Evolutionary conservation across 2,797 vertebrate genomes (phyloP).

Genomic region (Ctenochaetus hawaiiensis): DNA sequence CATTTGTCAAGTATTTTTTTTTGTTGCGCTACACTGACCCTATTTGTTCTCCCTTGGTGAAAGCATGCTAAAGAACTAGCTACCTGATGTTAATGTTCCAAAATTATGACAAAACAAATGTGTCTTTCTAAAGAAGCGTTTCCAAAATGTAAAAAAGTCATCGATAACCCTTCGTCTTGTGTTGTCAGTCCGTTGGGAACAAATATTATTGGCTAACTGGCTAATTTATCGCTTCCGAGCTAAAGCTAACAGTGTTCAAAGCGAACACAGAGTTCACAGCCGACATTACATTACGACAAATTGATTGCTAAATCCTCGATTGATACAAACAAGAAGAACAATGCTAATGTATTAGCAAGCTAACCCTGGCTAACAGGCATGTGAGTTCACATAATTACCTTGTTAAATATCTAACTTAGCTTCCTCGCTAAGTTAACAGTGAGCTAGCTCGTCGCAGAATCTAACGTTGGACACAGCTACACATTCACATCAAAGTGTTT

Average conservation of each 20-base stretch:
- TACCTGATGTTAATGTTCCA: slow-evolving; percentile 3
- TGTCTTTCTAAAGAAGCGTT: not conserved
- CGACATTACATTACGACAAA: slow-evolving; percentile 53
- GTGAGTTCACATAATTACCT: slow-evolving; percentile 10
- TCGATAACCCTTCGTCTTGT: not conserved
- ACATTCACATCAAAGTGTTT: slow-evolving; percentile 38
- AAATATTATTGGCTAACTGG: slow-evolving; percentile 18
- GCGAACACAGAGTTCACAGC: slow-evolving; percentile 59
- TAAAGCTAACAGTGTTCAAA: slow-evolving; percentile 59
- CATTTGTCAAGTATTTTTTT: slow-evolving; percentile 33
- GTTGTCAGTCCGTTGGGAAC: slow-evolving; percentile 60
- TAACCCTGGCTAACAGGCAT: slow-evolving; percentile 38
- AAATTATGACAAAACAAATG: slow-evolving; percentile 19
- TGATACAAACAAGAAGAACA: slow-evolving; percentile 37
- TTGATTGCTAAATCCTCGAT: slow-evolving; percentile 34
- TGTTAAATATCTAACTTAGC: not conserved
- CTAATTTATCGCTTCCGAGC: slow-evolving; percentile 55
- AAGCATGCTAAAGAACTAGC: slow-evolving; percentile 46
- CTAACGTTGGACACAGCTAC: slow-evolving; percentile 19
- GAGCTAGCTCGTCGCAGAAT: slow-evolving; percentile 37
- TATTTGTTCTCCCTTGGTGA: slow-evolving; percentile 52
- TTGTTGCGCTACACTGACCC: slow-evolving; percentile 41
- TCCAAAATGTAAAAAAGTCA: not conserved
- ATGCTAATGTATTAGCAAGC: slow-evolving; percentile 26
- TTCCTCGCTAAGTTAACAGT: slow-evolving; percentile 43